Base-by-base conservation (phyloP, 2,888 invertebrate genomes). In the Mythimna lalbum region DNA sequence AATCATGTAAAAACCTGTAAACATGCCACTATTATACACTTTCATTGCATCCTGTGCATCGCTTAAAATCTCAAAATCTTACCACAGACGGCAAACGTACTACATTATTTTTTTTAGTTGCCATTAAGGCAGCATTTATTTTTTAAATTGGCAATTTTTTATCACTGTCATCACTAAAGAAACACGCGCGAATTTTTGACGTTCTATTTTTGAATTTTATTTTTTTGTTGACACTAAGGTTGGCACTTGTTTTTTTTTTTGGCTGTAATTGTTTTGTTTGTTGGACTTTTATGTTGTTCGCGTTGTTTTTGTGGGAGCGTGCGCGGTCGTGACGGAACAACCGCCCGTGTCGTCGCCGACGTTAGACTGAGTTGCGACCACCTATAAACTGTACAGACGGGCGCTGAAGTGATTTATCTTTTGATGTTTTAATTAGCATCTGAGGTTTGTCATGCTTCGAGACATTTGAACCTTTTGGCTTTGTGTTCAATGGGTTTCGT, bases 21-120 rank as follows among this genome's bases (percentile, higher is more conserved):
- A 92, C 95, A 95, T 95, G 95, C 95, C 90, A 91, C 90, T 91
- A 91, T 82, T 83, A 84, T 86, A 87, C 85, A 90, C 87, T 89
- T 86, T 89, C 84, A 89, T 86, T 85, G 87, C 86, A 89, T 88
- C 87, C 85, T 85, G 90, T 91, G 92, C 91, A 91, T 90, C 82
- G 78, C 82, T 83, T 88, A 89, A 80, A 90, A 89, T 87, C 87
- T 86, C 63, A 87, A 85, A 85, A 84, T 87, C 95, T 95, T 95
- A 95, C 95, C 95, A 95, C 95, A 86, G 95, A 95, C 86, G 95
- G 95, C 94, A 95, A 95, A 87, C 95, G 94, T 83, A 94, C 92
- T 90, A 95, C 91, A 90, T 92, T 94, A 92, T 92, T 94, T 93
- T 93, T 95, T 95, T 94, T 95, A 86, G 90, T 92, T 90, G 95